Conservation (phyloP, 2,113 vertebrate genomes). For the Cettia cetti region DNA sequence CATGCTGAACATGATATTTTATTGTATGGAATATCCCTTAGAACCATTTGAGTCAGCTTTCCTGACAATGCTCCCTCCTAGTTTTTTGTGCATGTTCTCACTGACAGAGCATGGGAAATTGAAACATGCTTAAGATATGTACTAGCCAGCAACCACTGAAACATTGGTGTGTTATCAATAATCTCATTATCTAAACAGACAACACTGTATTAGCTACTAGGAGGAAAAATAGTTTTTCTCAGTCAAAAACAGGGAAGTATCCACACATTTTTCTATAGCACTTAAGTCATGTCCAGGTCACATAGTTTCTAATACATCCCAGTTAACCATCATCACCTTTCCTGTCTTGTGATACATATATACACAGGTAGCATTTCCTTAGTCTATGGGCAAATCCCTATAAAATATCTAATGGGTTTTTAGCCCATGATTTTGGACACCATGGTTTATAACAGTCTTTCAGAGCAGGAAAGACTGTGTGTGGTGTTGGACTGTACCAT, state of each 20-base stretch:
- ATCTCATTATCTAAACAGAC: background rate
- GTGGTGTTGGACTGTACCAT: background rate
- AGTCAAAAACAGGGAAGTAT: background rate
- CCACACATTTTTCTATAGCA: background rate
- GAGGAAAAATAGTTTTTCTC: background rate
- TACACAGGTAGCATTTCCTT: background rate
- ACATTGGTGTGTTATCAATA: background rate
- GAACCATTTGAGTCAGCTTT: background rate
- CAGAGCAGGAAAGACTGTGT: background rate
- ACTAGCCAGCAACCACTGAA: background rate
- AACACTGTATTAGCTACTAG: background rate
- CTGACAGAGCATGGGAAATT: background rate
- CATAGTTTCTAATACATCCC: background rate
- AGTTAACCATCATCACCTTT: background rate
- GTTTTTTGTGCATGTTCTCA: background rate
- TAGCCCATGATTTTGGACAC: background rate
- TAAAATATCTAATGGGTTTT: background rate
- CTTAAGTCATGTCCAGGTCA: background rate
- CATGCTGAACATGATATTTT: background rate
- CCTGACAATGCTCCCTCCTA: rapidly evolving
- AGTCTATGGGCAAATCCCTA: background rate
- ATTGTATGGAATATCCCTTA: background rate
- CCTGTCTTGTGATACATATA: background rate
- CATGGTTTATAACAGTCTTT: rapidly evolving
- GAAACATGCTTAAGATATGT: background rate